phyloP scores from a whole-genome alignment of 2,888 invertebrate species.

The Lepetodrilus schrolli region DNA sequence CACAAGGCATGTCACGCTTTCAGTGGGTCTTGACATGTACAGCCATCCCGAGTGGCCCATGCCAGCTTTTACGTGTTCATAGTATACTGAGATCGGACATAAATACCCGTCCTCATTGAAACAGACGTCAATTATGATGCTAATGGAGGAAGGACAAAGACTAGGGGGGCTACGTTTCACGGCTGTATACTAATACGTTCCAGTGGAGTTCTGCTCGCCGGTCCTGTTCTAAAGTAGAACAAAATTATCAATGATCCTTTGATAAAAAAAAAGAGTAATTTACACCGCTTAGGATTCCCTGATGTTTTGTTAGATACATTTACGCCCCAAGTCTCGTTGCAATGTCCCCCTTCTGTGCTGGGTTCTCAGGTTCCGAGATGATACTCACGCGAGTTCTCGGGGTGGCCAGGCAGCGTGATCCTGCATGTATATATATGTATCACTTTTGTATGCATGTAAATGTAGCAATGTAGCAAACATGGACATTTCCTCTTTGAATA shows the following conservation, averaged over 20 bases:
- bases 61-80: neutral
- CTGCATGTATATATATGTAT: no score
- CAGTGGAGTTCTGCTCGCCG: slow-evolving; percentile 15
- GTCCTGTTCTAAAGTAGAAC: slow-evolving; percentile 22
- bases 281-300: slow-evolving; percentile 8
- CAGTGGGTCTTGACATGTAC: slow-evolving; percentile 2
- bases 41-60: neutral
- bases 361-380: neutral
- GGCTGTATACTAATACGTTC: no score
- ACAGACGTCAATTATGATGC: slow-evolving; percentile 26
- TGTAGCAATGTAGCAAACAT: no score
- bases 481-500: no score
- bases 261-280: slow-evolving; percentile 16
- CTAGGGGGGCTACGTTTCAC: no score
- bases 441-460: no score
- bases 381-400: slow-evolving; percentile 17
- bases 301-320: neutral
- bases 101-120: slow-evolving; percentile 3
- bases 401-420: no score
- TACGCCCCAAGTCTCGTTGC: neutral
- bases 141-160: neutral
- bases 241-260: slow-evolving; percentile 25
- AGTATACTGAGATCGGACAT: neutral
- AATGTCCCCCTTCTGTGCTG: neutral
- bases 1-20: slow-evolving; percentile 15